phyloP scores from a whole-genome alignment of 1,140 invertebrate species.

The Anoplophora glabripennis region DNA sequence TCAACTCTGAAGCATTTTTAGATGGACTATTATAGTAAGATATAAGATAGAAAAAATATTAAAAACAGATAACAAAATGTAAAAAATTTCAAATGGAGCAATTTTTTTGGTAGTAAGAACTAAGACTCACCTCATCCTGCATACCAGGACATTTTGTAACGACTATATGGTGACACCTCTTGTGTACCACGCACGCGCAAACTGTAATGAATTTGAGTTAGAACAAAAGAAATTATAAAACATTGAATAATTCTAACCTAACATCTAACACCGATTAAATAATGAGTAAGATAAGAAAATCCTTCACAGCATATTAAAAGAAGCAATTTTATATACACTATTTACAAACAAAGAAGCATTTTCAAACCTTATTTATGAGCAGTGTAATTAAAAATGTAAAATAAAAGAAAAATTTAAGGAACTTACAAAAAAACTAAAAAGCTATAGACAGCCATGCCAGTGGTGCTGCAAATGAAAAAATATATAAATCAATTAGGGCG shows the following conservation, averaged over 20 bases:
- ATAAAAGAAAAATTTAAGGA: constrained; percentile 19
- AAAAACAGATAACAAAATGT: too few relatives aligned
- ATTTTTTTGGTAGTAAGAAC: too few relatives aligned
- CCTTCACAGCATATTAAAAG: too few relatives aligned
- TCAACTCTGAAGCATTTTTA: too few relatives aligned
- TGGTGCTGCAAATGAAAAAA: constrained; percentile 46
- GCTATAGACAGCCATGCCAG: constrained; percentile 44
- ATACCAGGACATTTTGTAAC: constrained; percentile 95
- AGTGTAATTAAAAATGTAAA: not conserved
- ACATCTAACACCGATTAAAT: too few relatives aligned
- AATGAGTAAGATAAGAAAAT: too few relatives aligned
- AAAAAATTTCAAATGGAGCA: too few relatives aligned
- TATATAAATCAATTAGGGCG: constrained; percentile 26
- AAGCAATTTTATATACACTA: too few relatives aligned
- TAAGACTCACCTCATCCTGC: constrained; percentile 74
- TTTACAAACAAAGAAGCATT: too few relatives aligned
- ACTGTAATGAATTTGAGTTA: constrained; percentile 62
- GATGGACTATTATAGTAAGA: too few relatives aligned
- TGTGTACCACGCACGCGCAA: constrained; percentile 97
- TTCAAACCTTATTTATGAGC: too few relatives aligned
- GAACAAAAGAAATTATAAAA: not conserved
- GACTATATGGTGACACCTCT: constrained; percentile 90
- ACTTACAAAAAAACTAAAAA: constrained; percentile 47
- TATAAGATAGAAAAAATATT: too few relatives aligned
- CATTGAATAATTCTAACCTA: not conserved